Conservation (phyloP, 2,888 invertebrate species). For the Sinotaia quadrata region DNA sequence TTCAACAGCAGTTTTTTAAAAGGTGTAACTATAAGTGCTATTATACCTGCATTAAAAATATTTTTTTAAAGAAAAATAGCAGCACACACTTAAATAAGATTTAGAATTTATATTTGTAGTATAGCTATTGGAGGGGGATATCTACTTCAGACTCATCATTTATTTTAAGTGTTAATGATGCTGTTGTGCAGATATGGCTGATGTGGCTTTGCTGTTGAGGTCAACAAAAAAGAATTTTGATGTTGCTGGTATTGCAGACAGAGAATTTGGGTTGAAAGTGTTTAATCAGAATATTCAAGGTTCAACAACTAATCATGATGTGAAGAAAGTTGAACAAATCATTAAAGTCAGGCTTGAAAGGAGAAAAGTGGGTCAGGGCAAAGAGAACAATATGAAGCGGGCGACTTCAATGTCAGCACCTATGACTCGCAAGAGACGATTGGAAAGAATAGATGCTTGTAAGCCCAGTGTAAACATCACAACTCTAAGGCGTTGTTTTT, state of each 20-base stretch:
- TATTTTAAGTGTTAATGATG: no score
- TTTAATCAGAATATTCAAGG: not conserved
- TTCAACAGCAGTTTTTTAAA: no score
- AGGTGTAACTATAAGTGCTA: no score
- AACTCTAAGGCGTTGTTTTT: constrained; percentile 4
- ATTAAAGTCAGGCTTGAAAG: not conserved
- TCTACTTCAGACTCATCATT: no score
- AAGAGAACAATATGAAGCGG: constrained; percentile 23
- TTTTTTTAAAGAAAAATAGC: no score
- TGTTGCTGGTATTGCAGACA: not conserved
- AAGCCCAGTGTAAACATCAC: not conserved
- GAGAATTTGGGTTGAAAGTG: not conserved
- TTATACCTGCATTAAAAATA: no score
- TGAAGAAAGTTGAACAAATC: not conserved
- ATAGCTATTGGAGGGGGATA: no score
- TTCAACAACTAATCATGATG: not conserved
- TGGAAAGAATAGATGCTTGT: not conserved
- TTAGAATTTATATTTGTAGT: no score
- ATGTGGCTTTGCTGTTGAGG: constrained; percentile 40
- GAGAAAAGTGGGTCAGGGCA: not conserved
- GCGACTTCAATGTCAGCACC: constrained; percentile 4
- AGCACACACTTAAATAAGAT: no score
- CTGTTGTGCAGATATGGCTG: constrained; percentile 53
- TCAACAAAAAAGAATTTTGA: constrained; percentile 35
- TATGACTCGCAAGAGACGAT: constrained; percentile 9